These are phyloP conservation scores for Zaprionus camerounensis DNA, from an alignment of 1,140 invertebrate genomes.

Conservation along the genomic window DNA sequence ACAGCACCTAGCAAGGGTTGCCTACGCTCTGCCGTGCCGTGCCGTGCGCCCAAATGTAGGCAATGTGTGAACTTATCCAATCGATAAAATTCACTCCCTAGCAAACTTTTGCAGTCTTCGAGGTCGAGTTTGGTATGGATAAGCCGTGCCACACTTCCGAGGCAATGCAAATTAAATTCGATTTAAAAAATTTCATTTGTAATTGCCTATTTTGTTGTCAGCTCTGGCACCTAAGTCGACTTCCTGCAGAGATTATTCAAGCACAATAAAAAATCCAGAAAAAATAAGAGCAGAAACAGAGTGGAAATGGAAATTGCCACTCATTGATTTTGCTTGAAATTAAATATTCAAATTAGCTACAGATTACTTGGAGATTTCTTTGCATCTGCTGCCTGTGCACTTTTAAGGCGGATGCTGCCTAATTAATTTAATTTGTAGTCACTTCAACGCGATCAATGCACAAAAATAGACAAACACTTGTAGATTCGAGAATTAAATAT, in stretches of 20 bases:
- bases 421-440: slow-evolving; percentile 64
- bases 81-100: slow-evolving; percentile 67
- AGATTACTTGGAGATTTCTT: slow-evolving; percentile 31
- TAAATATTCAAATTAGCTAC: slow-evolving; percentile 31
- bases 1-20: slow-evolving; percentile 22
- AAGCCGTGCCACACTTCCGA: background rate
- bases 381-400: background rate
- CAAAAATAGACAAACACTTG: background rate
- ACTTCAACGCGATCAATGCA: slow-evolving; percentile 13
- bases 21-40: background rate
- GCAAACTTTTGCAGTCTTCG: slow-evolving; percentile 50
- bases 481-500: background rate
- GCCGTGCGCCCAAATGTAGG: slow-evolving; percentile 42
- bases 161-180: slow-evolving; percentile 50
- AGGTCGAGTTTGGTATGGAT: slow-evolving; percentile 10
- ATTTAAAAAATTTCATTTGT: slow-evolving; percentile 50
- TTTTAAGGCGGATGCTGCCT: slow-evolving; percentile 28
- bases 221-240: too few relatives aligned
- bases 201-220: slow-evolving; percentile 40
- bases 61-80: slow-evolving; percentile 58
- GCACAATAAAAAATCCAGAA: slow-evolving; percentile 6
- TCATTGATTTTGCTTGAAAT: slow-evolving; percentile 51
- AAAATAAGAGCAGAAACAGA: background rate
- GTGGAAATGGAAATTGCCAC: slow-evolving; percentile 37
- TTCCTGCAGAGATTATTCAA: slow-evolving; percentile 33